phyloP scores from a whole-genome alignment of 1,140 invertebrate genomes.

The Bombus waltoni region DNA sequence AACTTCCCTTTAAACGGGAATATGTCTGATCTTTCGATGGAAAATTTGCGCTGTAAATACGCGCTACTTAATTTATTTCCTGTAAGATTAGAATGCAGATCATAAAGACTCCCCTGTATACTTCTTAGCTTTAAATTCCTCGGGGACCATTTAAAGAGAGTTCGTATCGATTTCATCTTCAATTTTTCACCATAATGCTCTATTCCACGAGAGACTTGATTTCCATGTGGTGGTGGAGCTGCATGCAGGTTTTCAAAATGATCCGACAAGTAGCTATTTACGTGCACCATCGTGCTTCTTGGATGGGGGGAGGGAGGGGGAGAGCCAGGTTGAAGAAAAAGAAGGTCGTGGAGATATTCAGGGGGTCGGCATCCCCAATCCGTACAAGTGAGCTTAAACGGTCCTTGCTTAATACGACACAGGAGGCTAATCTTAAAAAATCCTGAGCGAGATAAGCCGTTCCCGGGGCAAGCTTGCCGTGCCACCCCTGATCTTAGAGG shows the following conservation, averaged over 20 bases:
- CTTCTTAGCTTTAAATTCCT: not conserved
- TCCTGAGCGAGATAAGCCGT: constrained; percentile 74
- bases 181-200: constrained; percentile 42
- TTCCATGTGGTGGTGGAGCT: constrained; percentile 36
- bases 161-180: constrained; percentile 55
- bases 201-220: constrained; percentile 48
- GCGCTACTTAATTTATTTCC: not conserved
- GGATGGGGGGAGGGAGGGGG: constrained; percentile 50
- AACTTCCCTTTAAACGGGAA: not conserved
- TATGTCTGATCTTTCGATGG: not conserved
- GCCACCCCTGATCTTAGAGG: constrained; percentile 45
- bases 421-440: constrained; percentile 81
- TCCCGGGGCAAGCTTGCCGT: constrained; percentile 63
- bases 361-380: constrained; percentile 61
- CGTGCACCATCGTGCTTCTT: constrained; percentile 73
- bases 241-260: constrained; percentile 68
- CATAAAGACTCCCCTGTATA: not conserved
- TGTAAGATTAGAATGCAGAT: not conserved
- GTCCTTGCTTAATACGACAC: constrained; percentile 80
- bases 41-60: not conserved
- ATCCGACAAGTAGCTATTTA: constrained; percentile 83
- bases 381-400: constrained; percentile 73
- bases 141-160: not conserved
- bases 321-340: constrained; percentile 20
- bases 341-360: constrained; percentile 10